A percentile compares a stretch with the other conserved stretches of the same genome.
phyloP scores from a whole-genome alignment of 2,113 vertebrate genomes.

The Halcyon senegalensis region DNA sequence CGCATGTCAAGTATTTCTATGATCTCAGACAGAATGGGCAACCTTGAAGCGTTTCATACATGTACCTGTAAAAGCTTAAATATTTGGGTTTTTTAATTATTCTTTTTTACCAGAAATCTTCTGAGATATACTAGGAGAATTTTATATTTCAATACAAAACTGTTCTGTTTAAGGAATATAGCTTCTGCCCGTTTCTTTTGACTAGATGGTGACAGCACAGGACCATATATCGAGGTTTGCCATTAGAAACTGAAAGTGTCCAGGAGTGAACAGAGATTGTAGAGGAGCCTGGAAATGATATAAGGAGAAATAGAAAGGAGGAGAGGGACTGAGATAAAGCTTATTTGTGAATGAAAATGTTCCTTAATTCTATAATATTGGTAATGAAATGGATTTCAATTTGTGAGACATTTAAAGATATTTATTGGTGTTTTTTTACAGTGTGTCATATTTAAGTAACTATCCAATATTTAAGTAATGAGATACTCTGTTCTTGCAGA shows the following conservation, averaged over 20 bases:
- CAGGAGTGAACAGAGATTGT: not conserved
- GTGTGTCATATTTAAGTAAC: slow-evolving; percentile 27
- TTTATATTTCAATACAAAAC: not conserved
- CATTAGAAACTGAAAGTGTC: not conserved
- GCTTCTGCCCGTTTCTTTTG: not conserved
- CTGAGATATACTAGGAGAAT: not conserved
- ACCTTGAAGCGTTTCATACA: not conserved
- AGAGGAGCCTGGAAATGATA: not conserved
- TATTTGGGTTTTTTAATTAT: not conserved
- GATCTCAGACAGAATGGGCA: not conserved
- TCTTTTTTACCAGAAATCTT: not conserved
- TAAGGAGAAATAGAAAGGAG: not conserved
- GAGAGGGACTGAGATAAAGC: not conserved
- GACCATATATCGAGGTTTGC: not conserved
- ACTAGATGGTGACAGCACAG: not conserved
- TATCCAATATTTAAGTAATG: slow-evolving; percentile 16
- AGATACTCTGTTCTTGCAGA: slow-evolving; percentile 77
- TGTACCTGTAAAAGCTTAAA: not conserved
- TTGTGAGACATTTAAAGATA: not conserved
- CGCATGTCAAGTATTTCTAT: not conserved
- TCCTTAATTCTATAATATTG: not conserved
- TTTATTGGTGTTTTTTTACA: not conserved
- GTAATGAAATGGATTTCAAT: not conserved
- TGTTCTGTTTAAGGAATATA: not conserved
- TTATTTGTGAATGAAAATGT: not conserved